Percentiles rank a stretch among this genome's conserved stretches.
Conservation (phyloP, 2,797 vertebrate species). For the Enteromius fasciolatus region DNA sequence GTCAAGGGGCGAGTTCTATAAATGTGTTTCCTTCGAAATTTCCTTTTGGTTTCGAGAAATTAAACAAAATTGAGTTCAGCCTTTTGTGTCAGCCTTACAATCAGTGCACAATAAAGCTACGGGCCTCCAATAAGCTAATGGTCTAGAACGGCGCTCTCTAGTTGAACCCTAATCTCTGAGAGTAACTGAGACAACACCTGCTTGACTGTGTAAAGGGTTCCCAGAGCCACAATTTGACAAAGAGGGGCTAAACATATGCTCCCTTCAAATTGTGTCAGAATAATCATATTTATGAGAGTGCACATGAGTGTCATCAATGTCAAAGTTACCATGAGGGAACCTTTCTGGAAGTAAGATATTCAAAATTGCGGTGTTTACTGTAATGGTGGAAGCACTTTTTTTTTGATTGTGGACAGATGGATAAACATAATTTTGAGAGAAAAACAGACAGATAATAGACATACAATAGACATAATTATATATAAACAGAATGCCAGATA, state of each 20-base stretch:
- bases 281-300: slow-evolving; percentile 13
- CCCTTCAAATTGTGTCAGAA: slow-evolving; percentile 28
- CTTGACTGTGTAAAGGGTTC: slow-evolving; percentile 24
- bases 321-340: background rate
- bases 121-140: slow-evolving; percentile 60
- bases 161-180: slow-evolving; percentile 51
- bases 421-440: background rate
- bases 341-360: background rate
- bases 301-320: background rate
- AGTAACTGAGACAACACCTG: slow-evolving; percentile 49
- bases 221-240: slow-evolving; percentile 46
- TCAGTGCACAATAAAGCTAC: slow-evolving; percentile 21
- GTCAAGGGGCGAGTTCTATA: slow-evolving; percentile 7
- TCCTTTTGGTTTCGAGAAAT: background rate
- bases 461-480: background rate
- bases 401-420: background rate
- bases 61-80: slow-evolving; percentile 1
- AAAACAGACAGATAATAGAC: background rate
- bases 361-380: background rate
- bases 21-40: background rate
- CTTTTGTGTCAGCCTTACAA: slow-evolving; percentile 9
- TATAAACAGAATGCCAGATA: no score
- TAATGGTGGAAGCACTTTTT: background rate
- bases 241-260: slow-evolving; percentile 7
- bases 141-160: slow-evolving; percentile 35